Evolutionary conservation across 2,888 invertebrate species (phyloP), one percentile per base, ranked within the genome.

Genomic region (Cataglyphis cursor): DNA sequence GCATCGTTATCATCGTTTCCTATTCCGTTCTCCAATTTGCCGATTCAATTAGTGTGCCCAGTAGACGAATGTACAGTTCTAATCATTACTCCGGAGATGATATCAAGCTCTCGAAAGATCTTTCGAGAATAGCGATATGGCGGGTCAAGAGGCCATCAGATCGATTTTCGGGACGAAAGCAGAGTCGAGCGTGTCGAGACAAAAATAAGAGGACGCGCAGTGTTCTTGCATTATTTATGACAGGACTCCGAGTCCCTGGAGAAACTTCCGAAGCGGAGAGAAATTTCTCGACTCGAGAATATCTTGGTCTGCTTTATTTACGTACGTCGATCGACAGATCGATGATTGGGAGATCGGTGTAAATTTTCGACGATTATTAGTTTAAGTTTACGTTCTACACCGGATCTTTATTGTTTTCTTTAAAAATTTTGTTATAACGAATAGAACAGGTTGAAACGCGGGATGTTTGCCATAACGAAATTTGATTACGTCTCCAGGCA

Each of bases 141-240:
- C 44, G 62, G 84, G 88, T 84, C 88, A 86, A 84, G 86, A 83
- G 84, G 82, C 75, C 82, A 72, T 83, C 72, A 44, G 66, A 83
- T 87, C 83, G 83, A 89, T 87, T 84, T 84, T 82, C 59, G 31
- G 65, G 28, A 59, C 38, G 74, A 65, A 48, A 41, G 15, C 18
- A 6, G 44, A 38, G 28, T 64, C 81, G 78, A 64, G 48, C 31
- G 76, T 75, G 65, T 44, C 78, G 72, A 75, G 72, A 75, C 75
- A 80, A 80, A 80, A 86, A 82, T 84, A 62, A 70, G 64, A 62
- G 28, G 54, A 74, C 74, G n/a, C 41, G 51, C 59, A 41, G 61
- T 73, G 38, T 35, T 51, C 59, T 73, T 75, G 76, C 61, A 76
- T 85, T 84, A 84, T 84, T 85, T 85, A 81, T 64, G 64, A 12